Percentiles rank a stretch among this genome's conserved stretches.
phyloP scores from a whole-genome alignment of 2,113 vertebrate genomes.

The Tauraco erythrolophus region DNA sequence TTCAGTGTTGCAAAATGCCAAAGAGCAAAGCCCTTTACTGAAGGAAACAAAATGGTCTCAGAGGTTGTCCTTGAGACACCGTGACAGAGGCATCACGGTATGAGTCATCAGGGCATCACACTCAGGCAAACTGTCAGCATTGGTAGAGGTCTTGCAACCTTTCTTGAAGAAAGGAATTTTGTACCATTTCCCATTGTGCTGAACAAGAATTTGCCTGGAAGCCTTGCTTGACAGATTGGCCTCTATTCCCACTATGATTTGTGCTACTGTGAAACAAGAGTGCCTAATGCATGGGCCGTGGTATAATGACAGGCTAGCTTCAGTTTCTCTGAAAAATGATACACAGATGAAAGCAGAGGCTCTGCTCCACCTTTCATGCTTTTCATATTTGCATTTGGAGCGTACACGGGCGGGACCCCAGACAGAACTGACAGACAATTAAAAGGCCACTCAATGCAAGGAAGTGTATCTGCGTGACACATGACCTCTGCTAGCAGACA shows the following conservation, averaged over 20 bases:
- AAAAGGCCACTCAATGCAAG: constrained; percentile 83
- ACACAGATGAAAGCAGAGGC: constrained; percentile 85
- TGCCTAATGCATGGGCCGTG: constrained; percentile 80
- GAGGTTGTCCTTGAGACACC: constrained; percentile 60
- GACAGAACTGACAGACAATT: constrained; percentile 90
- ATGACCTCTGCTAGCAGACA: constrained; percentile 81
- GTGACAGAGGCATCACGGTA: constrained; percentile 13
- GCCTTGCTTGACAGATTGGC: constrained; percentile 84
- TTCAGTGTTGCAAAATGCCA: not conserved
- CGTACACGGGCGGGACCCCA: constrained; percentile 75
- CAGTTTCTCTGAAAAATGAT: constrained; percentile 83
- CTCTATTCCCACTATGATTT: constrained; percentile 75
- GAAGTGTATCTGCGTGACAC: constrained; percentile 83
- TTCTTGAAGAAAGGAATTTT: constrained; percentile 62
- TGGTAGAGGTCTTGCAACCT: constrained; percentile 65
- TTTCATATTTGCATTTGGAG: constrained; percentile 87
- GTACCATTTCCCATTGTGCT: constrained; percentile 76
- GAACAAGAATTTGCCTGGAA: constrained; percentile 84
- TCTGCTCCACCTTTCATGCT: constrained; percentile 87
- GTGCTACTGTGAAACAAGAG: constrained; percentile 81
- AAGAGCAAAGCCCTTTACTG: not conserved
- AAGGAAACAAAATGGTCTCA: not conserved
- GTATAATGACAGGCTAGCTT: constrained; percentile 83
- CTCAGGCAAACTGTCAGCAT: constrained; percentile 60
- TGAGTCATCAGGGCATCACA: constrained; percentile 60